phyloP scores from a whole-genome alignment of 2,888 invertebrate genomes.

The Odontocolon sp. region DNA sequence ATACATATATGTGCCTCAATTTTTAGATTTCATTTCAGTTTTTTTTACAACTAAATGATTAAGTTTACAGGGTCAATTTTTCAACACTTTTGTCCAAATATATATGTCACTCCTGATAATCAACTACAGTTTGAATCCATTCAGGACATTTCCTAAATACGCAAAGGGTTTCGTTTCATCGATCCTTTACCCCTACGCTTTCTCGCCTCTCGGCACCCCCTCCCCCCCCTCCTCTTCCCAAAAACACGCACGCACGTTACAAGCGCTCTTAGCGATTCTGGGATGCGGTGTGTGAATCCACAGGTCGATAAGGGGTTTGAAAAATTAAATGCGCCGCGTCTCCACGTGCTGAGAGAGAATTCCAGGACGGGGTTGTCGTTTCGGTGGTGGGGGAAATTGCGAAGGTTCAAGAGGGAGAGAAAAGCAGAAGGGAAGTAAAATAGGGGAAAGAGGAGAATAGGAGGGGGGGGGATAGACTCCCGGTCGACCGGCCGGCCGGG shows the following conservation, averaged over 20 bases:
- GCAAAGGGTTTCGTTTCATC: slow-evolving; percentile 26
- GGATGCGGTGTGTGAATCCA: slow-evolving; percentile 71
- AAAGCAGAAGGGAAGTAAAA: slow-evolving; percentile 8
- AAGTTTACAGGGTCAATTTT: neutral
- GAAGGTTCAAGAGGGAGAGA: slow-evolving; percentile 47
- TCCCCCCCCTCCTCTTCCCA: neutral
- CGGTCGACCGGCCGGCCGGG: slow-evolving; percentile 60
- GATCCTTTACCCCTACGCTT: slow-evolving; percentile 30
- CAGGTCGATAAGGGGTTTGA: slow-evolving; percentile 76
- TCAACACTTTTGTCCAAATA: neutral
- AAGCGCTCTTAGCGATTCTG: slow-evolving; percentile 20
- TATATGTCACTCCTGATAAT: neutral
- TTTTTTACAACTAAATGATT: no score
- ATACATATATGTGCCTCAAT: no score
- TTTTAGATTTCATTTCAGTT: no score
- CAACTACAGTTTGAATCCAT: neutral
- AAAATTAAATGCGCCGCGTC: slow-evolving; percentile 74
- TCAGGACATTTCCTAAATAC: slow-evolving; percentile 6
- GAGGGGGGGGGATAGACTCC: slow-evolving; percentile 46
- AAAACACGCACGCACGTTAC: slow-evolving; percentile 22
- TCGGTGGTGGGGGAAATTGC: slow-evolving; percentile 4
- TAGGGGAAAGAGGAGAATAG: slow-evolving; percentile 7
- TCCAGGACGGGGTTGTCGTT: neutral
- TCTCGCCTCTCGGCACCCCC: neutral
- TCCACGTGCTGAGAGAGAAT: slow-evolving; percentile 71